Evolutionary conservation across 2,888 invertebrate species (phyloP).

Genomic region (Drosophila mimetica): DNA sequence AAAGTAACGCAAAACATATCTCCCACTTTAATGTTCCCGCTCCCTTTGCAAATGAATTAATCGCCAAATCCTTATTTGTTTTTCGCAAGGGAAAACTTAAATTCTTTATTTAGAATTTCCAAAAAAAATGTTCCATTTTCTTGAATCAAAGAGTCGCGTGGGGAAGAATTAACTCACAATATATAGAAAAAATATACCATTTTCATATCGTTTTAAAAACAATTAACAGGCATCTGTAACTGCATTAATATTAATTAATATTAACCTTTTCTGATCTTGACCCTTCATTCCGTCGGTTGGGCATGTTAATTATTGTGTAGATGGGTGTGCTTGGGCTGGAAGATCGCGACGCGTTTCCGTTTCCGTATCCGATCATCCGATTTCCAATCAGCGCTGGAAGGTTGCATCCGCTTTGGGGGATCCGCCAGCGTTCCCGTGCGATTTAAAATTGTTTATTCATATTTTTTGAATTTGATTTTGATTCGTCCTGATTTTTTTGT

Average conservation of each 20-base stretch:
- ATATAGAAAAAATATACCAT: slow-evolving; percentile 39
- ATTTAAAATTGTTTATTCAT: slow-evolving; percentile 16
- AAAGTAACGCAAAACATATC: slow-evolving; percentile 6
- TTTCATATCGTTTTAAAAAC: slow-evolving; percentile 44
- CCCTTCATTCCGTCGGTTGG: background rate
- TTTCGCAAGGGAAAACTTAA: slow-evolving; percentile 51
- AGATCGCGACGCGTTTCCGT: slow-evolving; percentile 11
- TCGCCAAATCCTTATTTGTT: slow-evolving; percentile 18
- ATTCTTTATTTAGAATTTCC: slow-evolving; percentile 60
- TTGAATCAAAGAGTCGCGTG: slow-evolving; percentile 13
- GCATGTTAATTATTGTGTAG: slow-evolving; percentile 4
- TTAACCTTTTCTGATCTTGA: slow-evolving; percentile 13
- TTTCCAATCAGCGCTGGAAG: slow-evolving; percentile 15
- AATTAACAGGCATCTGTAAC: slow-evolving; percentile 39
- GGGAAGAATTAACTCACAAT: slow-evolving; percentile 26
- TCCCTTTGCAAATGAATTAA: no score
- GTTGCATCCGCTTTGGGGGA: slow-evolving; percentile 11
- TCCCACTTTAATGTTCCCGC: background rate
- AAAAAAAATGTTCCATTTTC: slow-evolving; percentile 14
- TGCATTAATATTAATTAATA: slow-evolving; percentile 34
- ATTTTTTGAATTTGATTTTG: slow-evolving; percentile 3
- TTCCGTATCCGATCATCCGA: slow-evolving; percentile 7
- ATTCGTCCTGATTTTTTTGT: background rate
- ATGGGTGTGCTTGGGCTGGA: background rate
- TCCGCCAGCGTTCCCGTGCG: slow-evolving; percentile 19